Evolutionary conservation across 2,888 invertebrate species (phyloP).

Genomic region (Pheosia gnoma): DNA sequence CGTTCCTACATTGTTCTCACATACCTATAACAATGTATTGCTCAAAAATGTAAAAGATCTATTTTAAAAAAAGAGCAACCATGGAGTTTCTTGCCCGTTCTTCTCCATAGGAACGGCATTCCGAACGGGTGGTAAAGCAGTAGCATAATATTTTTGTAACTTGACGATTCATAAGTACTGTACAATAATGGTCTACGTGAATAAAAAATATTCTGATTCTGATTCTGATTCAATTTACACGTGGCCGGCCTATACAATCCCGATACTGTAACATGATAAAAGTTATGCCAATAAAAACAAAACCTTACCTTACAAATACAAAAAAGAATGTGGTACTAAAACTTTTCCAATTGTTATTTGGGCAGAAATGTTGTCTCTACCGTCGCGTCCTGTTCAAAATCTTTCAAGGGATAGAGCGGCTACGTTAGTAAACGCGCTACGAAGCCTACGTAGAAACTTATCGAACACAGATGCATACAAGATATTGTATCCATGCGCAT

Average conservation of each 20-base stretch:
- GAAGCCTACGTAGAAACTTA: slow-evolving; percentile 22
- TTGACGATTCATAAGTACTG: too few species aligned
- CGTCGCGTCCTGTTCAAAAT: neutral
- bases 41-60: too few species aligned
- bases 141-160: too few species aligned
- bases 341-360: slow-evolving; percentile 37
- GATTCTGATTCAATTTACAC: neutral
- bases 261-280: slow-evolving; percentile 14
- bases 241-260: neutral
- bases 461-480: slow-evolving; percentile 11
- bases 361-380: slow-evolving; percentile 12
- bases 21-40: too few species aligned
- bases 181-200: too few species aligned
- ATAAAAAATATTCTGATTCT: neutral
- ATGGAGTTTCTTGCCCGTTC: too few species aligned
- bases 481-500: slow-evolving; percentile 44
- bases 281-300: slow-evolving; percentile 12
- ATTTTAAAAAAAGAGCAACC: too few species aligned
- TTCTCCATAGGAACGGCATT: too few species aligned
- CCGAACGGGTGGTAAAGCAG: too few species aligned
- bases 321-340: slow-evolving; percentile 25
- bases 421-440: slow-evolving; percentile 33
- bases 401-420: slow-evolving; percentile 7
- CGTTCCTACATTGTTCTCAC: too few species aligned
- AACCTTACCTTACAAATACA: slow-evolving; percentile 11